Evolutionary conservation across 1,140 invertebrate species (phyloP).

Genomic region (Drosophila elegans): DNA sequence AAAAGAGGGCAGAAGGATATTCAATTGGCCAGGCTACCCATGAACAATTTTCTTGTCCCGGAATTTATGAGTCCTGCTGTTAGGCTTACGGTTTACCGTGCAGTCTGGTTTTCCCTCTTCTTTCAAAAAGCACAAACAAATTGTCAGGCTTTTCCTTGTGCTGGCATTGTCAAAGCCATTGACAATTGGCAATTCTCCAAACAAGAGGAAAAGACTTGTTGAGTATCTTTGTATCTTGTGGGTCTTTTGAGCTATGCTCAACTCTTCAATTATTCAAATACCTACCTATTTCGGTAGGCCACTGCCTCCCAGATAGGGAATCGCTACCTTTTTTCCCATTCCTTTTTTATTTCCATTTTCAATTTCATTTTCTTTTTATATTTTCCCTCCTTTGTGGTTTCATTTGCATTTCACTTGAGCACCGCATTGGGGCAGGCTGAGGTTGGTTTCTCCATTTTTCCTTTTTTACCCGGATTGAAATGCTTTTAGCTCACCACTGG

Average conservation of each 20-base stretch:
- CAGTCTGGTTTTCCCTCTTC: slow-evolving; percentile 8
- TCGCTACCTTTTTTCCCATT: slow-evolving; percentile 10
- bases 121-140: slow-evolving; percentile 44
- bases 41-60: slow-evolving; percentile 42
- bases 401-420: slow-evolving; percentile 61
- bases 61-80: slow-evolving; percentile 64
- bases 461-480: slow-evolving; percentile 7
- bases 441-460: neutral
- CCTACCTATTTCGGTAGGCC: slow-evolving; percentile 36
- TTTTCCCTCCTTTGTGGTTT: slow-evolving; percentile 33
- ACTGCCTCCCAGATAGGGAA: slow-evolving; percentile 1
- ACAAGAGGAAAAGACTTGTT: slow-evolving; percentile 55
- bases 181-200: slow-evolving; percentile 42
- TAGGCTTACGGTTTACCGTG: slow-evolving; percentile 7
- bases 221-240: slow-evolving; percentile 44
- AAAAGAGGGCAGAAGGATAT: slow-evolving; percentile 16
- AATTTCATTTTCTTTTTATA: slow-evolving; percentile 25
- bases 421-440: slow-evolving; percentile 46
- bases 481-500: slow-evolving; percentile 52
- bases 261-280: slow-evolving; percentile 58
- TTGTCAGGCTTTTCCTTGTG: slow-evolving; percentile 65
- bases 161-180: slow-evolving; percentile 55
- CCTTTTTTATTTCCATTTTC: slow-evolving; percentile 28
- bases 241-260: slow-evolving; percentile 19
- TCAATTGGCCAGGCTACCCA: slow-evolving; percentile 62